Evolutionary conservation across 1,140 invertebrate species (phyloP).

Genomic region (Anastatus disparis): DNA sequence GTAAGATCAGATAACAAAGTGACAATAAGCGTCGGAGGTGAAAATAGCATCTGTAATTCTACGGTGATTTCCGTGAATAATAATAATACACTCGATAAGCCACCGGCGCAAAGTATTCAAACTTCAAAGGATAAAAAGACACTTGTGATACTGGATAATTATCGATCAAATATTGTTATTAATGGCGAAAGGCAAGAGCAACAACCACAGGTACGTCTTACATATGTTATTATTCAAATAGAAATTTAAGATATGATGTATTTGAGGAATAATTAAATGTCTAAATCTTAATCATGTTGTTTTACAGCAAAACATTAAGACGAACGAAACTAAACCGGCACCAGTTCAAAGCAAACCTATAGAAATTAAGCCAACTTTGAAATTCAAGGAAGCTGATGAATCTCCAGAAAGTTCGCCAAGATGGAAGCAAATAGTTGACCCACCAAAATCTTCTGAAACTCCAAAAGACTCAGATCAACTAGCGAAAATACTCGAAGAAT

Average conservation of each 20-base stretch:
- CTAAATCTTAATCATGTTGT: background rate
- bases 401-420: background rate
- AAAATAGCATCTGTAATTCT: constrained; percentile 62
- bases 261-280: background rate
- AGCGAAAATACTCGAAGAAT: constrained; percentile 62
- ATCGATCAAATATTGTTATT: constrained; percentile 62
- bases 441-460: constrained; percentile 11
- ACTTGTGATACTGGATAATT: constrained; percentile 63
- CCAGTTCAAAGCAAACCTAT: constrained; percentile 25
- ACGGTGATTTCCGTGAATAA: constrained; percentile 62
- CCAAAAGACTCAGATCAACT: constrained; percentile 61
- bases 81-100: background rate
- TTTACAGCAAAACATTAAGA: background rate
- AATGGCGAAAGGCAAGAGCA: constrained; percentile 32
- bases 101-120: constrained; percentile 49
- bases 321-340: constrained; percentile 31
- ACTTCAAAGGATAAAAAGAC: constrained; percentile 59
- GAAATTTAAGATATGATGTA: background rate
- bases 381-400: background rate
- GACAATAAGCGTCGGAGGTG: constrained; percentile 64
- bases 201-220: constrained; percentile 2
- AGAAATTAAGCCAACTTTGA: background rate
- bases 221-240: too few species aligned
- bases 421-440: constrained; percentile 35
- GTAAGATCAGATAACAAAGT: constrained; percentile 58